Conservation (phyloP, 1,140 invertebrate genomes). For the Temnothorax longispinosus region DNA sequence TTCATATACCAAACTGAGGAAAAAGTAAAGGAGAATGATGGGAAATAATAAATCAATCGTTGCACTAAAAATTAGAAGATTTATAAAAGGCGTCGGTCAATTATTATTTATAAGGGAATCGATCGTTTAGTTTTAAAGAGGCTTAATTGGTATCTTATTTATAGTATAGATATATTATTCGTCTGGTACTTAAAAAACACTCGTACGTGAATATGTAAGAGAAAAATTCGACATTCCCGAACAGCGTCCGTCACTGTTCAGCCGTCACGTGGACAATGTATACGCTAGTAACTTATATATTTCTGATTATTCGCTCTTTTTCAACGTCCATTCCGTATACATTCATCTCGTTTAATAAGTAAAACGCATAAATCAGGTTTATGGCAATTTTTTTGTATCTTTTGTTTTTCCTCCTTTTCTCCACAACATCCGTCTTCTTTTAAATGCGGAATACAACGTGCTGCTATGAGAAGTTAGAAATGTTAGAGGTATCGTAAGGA, state of each 20-base stretch:
- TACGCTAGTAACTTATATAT: neutral
- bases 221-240: neutral
- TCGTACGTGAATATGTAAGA: too few relatives aligned
- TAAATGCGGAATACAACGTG: neutral
- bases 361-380: neutral
- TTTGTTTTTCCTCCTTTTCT: neutral
- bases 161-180: too few relatives aligned
- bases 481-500: too few relatives aligned
- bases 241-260: neutral
- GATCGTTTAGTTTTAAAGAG: neutral
- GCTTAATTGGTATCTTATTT: neutral
- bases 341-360: neutral
- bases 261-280: neutral
- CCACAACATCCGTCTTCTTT: neutral
- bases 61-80: too few relatives aligned
- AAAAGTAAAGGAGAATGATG: too few relatives aligned
- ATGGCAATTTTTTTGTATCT: neutral
- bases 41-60: too few relatives aligned
- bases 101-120: neutral
- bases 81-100: too few relatives aligned
- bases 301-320: neutral
- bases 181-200: too few relatives aligned
- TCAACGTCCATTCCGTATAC: neutral
- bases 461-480: neutral
- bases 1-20: too few relatives aligned